Evolutionary conservation across 53 echinoderm and acorn worm genomes (phyloP), one percentile per base, ranked within the genome.

Genomic region (Crossaster papposus): DNA sequence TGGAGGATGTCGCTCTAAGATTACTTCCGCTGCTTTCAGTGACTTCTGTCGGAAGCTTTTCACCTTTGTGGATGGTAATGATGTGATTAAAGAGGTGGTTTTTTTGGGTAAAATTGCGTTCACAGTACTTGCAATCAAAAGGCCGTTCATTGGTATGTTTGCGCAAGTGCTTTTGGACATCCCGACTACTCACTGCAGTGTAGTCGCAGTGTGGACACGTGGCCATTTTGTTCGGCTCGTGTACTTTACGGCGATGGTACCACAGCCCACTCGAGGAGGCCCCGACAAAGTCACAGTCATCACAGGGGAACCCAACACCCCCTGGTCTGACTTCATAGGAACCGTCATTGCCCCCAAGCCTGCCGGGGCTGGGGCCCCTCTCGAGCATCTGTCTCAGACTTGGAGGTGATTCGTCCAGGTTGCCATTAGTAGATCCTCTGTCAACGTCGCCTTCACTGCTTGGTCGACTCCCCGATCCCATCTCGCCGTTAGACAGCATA

Each of bases 21-120:
- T 54, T 36, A 34, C 35, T 62, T 20, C 34, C 64, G 20, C 18
- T 28, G 24, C 35, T 54, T 72, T 80, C 90, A 35, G 84, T 36
- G 26, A 76, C 62, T 31, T 71, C 72, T 55, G 77, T 72, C 2
- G 80, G 83, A 58, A 74, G 63, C 83, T 83, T 72, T 76, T 73
- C 72, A 30, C 90, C 90, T 31, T 90, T 77, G 32, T 91, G 91
- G 54, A 83, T 88, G 35, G 77, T 88, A 31, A 68, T 70, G 36
- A 91, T 83, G 79, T 93, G 94, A 63, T 54, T 91, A 52, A 91
- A 89, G 54, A 91, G 91, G 29, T 89, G 91, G 72, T 93, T 93
- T 85, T 91, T 93, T 62, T 89, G 83, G 55, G 83, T 89, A 72
- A 93, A 93, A 50, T 91, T 91, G 70, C 91, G 65, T 62, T 89